These are phyloP conservation scores for Glossophaga mutica DNA, from an alignment of 2,797 vertebrate genomes.

Conservation along the genomic window DNA sequence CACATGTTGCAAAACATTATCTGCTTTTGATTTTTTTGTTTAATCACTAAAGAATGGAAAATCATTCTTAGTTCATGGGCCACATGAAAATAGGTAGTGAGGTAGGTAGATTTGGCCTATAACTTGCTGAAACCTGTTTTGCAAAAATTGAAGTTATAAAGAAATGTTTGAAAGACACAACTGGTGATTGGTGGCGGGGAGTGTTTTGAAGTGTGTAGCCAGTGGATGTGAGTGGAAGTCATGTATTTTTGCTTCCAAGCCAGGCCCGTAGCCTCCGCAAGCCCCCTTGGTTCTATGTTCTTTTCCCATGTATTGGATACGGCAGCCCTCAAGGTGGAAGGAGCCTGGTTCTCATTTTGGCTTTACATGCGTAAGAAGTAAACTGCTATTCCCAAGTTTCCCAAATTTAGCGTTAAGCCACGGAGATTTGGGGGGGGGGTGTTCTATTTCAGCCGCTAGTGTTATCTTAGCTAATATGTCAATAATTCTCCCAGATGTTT, in stretches of 20 bases:
- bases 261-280: neutral
- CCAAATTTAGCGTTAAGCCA: neutral
- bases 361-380: conserved; percentile 24
- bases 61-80: neutral
- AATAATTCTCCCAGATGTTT: conserved; percentile 16
- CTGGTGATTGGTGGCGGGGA: neutral
- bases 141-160: neutral
- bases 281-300: neutral
- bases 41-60: conserved; percentile 5
- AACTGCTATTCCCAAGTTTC: neutral
- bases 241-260: neutral
- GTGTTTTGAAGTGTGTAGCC: neutral
- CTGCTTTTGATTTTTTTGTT: neutral
- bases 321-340: neutral
- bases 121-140: neutral
- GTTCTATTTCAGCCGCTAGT: conserved; percentile 9
- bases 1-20: neutral
- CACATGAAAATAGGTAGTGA: neutral
- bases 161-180: conserved; percentile 36
- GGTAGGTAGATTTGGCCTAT: neutral
- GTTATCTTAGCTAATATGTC: neutral
- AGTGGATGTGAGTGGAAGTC: neutral
- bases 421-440: neutral
- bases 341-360: neutral
- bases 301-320: neutral